Percentiles rank a stretch among this genome's conserved stretches.
These are phyloP conservation scores for Theodoxus fluviatilis DNA, from an alignment of 2,888 invertebrate genomes.

Conservation along the genomic window DNA sequence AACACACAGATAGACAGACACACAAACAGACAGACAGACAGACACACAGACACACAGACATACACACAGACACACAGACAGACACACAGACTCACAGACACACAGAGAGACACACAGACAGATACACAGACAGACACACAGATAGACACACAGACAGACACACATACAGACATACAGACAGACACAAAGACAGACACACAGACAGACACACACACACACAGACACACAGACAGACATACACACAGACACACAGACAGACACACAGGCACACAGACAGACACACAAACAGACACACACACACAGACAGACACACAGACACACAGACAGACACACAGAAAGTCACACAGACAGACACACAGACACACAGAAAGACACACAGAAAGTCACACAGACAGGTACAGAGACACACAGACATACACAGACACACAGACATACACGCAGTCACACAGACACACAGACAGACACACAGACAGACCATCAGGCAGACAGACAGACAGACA, in stretches of 20 bases:
- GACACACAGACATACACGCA: background rate
- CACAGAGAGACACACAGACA: conserved; percentile 24
- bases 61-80: background rate
- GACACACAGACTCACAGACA: conserved; percentile 23
- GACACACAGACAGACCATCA: background rate
- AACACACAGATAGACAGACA: background rate
- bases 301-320: conserved; percentile 1
- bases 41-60: background rate
- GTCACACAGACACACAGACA: background rate
- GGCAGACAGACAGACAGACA: background rate
- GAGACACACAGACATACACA: background rate
- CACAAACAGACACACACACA: background rate
- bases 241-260: conserved; percentile 1
- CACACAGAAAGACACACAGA: conserved; percentile 1
- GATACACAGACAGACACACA: background rate
- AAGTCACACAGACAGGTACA: background rate
- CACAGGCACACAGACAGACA: background rate
- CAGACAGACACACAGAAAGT: background rate
- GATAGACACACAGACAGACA: background rate
- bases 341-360: background rate
- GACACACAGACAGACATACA: background rate
- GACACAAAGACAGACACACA: background rate
- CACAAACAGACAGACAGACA: background rate
- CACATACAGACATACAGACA: background rate
- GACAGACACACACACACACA: background rate